Conservation (phyloP, 2,797 vertebrate species). For the Parotocinclus haroldoi region DNA sequence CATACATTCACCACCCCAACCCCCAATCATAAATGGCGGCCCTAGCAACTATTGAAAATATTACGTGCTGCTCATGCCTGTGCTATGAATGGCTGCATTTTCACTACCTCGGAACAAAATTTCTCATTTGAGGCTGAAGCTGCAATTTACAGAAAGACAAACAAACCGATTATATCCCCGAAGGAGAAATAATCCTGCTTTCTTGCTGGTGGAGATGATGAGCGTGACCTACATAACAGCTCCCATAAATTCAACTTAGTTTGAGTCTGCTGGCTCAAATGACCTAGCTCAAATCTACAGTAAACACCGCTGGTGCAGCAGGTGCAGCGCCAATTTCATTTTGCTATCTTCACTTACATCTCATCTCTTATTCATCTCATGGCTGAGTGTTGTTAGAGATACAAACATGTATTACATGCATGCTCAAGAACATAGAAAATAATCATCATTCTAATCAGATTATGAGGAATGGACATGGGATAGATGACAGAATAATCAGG, state of each 20-base stretch:
- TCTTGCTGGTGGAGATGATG: conserved; percentile 31
- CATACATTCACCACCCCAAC: too few relatives aligned
- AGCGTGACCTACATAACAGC: conserved; percentile 32
- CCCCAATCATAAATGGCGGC: too few relatives aligned
- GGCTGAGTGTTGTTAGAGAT: conserved; percentile 7
- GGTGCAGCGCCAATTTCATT: conserved; percentile 39
- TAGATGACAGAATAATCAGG: conserved; percentile 22
- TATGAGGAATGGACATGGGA: not conserved
- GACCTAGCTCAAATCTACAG: conserved; percentile 32
- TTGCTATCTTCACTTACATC: conserved; percentile 32
- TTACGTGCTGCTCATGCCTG: too few relatives aligned
- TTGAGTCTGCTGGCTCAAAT: conserved; percentile 24
- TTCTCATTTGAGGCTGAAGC: conserved; percentile 29
- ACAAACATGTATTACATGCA: conserved; percentile 23
- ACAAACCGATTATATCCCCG: conserved; percentile 30
- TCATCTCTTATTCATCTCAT: conserved; percentile 28
- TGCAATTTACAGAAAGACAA: conserved; percentile 5
- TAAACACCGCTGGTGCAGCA: conserved; percentile 40
- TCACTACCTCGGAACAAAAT: not conserved
- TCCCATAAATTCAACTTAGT: conserved; percentile 45
- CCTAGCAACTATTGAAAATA: too few relatives aligned
- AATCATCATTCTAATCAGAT: conserved; percentile 1
- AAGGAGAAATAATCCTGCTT: conserved; percentile 33
- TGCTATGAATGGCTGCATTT: not conserved
- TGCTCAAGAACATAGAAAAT: not conserved